These are phyloP conservation scores for Hypotaenidia okinawae DNA, from an alignment of 2,797 vertebrate species.

Conservation along the genomic window DNA sequence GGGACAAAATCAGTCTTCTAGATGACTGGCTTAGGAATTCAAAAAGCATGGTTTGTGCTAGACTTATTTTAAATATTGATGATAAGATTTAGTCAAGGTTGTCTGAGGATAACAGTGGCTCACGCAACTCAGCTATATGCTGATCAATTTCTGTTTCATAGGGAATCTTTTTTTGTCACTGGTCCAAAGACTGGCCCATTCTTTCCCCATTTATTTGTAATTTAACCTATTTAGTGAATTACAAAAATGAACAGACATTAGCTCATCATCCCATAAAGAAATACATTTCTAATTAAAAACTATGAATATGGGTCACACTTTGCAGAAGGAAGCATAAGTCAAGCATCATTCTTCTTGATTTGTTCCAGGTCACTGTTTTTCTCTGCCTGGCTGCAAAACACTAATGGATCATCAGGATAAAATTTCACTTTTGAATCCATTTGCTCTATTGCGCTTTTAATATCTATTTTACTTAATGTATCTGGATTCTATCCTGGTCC, in stretches of 20 bases:
- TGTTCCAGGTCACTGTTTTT: conserved; percentile 73
- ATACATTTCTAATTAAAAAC: conserved; percentile 68
- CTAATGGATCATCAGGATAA: conserved; percentile 61
- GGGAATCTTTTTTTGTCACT: background rate
- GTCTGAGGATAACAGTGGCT: conserved; percentile 39
- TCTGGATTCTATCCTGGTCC: background rate
- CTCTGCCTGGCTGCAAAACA: conserved; percentile 51
- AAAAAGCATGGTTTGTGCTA: background rate
- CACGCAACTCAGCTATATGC: conserved; percentile 4
- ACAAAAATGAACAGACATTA: conserved; percentile 50
- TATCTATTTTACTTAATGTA: conserved; percentile 44
- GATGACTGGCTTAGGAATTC: conserved; percentile 14
- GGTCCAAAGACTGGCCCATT: background rate
- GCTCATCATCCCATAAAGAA: conserved; percentile 44
- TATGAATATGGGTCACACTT: conserved; percentile 61
- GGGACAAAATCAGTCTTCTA: conserved; percentile 20
- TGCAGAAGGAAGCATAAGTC: conserved; percentile 60
- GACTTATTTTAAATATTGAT: conserved; percentile 60
- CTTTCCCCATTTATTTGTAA: conserved; percentile 26
- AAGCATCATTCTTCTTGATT: conserved; percentile 70
- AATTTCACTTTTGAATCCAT: conserved; percentile 64
- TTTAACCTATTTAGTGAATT: conserved; percentile 62
- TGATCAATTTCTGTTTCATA: conserved; percentile 34
- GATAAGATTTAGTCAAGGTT: conserved; percentile 52
- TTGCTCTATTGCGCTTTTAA: conserved; percentile 59